Evolutionary conservation across 1,140 invertebrate genomes (phyloP).

Genomic region (Drosophila persimilis): DNA sequence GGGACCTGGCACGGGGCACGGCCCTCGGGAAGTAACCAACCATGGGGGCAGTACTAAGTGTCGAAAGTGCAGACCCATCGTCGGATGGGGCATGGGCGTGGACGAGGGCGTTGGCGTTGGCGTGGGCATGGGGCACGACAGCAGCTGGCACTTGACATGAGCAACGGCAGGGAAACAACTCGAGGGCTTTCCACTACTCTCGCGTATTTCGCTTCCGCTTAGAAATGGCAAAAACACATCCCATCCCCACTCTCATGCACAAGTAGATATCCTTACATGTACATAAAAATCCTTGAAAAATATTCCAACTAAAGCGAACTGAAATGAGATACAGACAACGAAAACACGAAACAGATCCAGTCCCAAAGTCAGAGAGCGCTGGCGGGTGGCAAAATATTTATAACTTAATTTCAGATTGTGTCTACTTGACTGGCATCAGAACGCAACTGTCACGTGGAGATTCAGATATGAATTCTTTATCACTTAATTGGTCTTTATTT

Average conservation of each 20-base stretch:
- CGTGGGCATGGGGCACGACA: conserved; percentile 24
- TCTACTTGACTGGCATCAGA: conserved; percentile 18
- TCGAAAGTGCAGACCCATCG: conserved; percentile 66
- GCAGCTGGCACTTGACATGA: conserved; percentile 78
- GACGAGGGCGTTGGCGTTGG: too few relatives aligned
- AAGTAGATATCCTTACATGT: conserved; percentile 11
- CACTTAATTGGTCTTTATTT: not conserved
- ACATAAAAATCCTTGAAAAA: conserved; percentile 32
- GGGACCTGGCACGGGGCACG: not conserved
- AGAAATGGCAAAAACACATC: conserved; percentile 68
- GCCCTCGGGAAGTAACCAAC: conserved; percentile 55
- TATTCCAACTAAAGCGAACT: conserved; percentile 67
- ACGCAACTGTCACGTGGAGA: conserved; percentile 21
- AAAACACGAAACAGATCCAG: conserved; percentile 34
- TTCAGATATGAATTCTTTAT: not conserved
- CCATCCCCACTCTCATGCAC: conserved; percentile 23
- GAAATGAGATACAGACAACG: conserved; percentile 59
- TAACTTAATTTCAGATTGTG: conserved; percentile 54
- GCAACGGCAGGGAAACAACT: conserved; percentile 74
- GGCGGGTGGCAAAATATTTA: conserved; percentile 45
- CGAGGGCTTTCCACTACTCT: conserved; percentile 74
- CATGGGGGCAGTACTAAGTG: conserved; percentile 66
- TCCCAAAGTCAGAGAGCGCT: conserved; percentile 18
- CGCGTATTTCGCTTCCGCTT: conserved; percentile 68
- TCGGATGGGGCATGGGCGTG: conserved; percentile 25